Conservation (phyloP, 2,797 vertebrate species). For the Ciconia nigra region DNA sequence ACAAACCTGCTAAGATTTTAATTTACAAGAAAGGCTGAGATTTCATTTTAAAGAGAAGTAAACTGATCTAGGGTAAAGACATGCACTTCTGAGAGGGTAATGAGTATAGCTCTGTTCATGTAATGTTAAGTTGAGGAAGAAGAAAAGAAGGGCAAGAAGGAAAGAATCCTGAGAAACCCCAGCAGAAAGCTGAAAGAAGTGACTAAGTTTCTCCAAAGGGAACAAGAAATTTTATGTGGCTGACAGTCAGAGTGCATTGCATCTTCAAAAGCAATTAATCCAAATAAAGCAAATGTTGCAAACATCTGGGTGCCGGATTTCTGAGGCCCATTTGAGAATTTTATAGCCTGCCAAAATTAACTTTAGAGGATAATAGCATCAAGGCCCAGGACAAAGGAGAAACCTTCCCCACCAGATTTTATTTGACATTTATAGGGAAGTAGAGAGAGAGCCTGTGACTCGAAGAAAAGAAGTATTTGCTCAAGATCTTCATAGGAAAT, state of each 20-base stretch:
- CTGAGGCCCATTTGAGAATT: not conserved
- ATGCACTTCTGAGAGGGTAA: not conserved
- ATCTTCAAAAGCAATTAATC: not conserved
- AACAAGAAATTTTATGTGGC: not conserved
- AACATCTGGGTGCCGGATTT: not conserved
- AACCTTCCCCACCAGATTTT: not conserved
- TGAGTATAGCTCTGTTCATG: accelerated
- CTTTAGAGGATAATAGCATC: not conserved
- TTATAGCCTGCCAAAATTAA: not conserved
- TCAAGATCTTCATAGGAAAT: not conserved
- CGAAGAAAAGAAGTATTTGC: not conserved
- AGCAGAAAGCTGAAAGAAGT: not conserved
- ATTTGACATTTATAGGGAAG: not conserved
- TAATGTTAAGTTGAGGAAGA: not conserved
- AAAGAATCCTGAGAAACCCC: not conserved
- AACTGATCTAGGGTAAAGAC: not conserved
- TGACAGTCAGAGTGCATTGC: not conserved
- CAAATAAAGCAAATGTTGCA: not conserved
- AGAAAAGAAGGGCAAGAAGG: not conserved
- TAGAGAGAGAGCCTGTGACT: not conserved
- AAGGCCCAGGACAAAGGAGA: not conserved
- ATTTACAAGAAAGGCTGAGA: not conserved
- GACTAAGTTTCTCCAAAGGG: not conserved
- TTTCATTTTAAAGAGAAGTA: not conserved
- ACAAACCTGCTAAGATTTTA: not conserved